Percentiles rank a stretch among this genome's conserved stretches.
phyloP scores from a whole-genome alignment of 2,797 vertebrate genomes.

The Xenentodon cancila region DNA sequence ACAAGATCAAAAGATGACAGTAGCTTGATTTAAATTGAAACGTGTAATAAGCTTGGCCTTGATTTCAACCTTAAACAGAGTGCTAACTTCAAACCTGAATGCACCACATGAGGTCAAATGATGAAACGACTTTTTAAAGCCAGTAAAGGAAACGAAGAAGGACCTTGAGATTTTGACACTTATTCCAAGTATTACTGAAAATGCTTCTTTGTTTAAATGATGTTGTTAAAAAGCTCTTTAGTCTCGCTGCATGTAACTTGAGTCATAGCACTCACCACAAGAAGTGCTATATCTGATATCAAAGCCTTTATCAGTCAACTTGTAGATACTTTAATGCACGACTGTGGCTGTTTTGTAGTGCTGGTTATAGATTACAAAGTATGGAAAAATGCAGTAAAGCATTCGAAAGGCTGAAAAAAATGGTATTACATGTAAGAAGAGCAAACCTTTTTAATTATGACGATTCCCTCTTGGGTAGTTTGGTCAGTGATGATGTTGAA shows the following conservation, averaged over 20 bases:
- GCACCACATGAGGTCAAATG: neutral
- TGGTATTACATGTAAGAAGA: fast-evolving
- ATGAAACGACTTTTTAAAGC: neutral
- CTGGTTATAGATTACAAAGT: too few relatives aligned
- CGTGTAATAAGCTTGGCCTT: constrained; percentile 5
- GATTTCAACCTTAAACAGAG: constrained; percentile 2
- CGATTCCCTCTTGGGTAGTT: constrained; percentile 93
- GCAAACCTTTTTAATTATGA: constrained; percentile 92
- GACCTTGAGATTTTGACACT: neutral
- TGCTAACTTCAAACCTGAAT: neutral
- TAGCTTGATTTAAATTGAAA: constrained; percentile 26
- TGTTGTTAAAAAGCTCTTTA: too few relatives aligned
- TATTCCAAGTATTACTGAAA: too few relatives aligned
- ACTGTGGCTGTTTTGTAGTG: too few relatives aligned
- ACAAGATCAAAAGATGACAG: constrained; percentile 7
- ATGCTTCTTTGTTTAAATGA: too few relatives aligned
- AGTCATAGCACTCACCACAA: too few relatives aligned
- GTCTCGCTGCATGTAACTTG: too few relatives aligned
- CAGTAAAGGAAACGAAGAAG: neutral
- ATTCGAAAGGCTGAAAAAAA: neutral
- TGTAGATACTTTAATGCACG: too few relatives aligned
- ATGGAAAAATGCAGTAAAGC: too few relatives aligned
- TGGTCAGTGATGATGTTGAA: constrained; percentile 94
- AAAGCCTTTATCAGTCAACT: too few relatives aligned
- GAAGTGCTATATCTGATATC: too few relatives aligned